phyloP scores from a whole-genome alignment of 1,140 invertebrate genomes.

The Drosophila melanica region DNA sequence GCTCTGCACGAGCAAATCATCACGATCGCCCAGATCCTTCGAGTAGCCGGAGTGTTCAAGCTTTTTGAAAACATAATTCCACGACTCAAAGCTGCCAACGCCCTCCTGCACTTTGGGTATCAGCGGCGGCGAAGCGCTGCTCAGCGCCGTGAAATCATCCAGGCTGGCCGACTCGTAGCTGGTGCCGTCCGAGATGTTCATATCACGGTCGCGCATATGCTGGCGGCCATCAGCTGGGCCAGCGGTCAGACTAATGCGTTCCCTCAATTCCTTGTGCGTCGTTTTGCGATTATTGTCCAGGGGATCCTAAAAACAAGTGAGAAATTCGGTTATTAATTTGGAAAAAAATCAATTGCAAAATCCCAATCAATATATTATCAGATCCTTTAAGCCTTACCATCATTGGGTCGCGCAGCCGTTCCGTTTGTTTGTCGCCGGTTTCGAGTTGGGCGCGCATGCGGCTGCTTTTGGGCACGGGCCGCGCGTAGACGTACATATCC shows the following conservation, averaged over 20 bases:
- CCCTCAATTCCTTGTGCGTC: constrained; percentile 78
- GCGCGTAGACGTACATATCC: constrained; percentile 75
- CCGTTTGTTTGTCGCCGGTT: constrained; percentile 48
- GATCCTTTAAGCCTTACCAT: constrained; percentile 41
- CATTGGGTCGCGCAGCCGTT: constrained; percentile 48
- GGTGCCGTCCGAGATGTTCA: constrained; percentile 57
- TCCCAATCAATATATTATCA: too few species aligned
- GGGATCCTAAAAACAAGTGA: constrained; percentile 49
- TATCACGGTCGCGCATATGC: constrained; percentile 51
- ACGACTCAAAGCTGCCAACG: constrained; percentile 88
- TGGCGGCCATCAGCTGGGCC: constrained; percentile 32
- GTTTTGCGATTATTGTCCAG: constrained; percentile 76
- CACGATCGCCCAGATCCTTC: constrained; percentile 85
- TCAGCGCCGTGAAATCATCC: constrained; percentile 64
- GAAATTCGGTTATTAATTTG: too few species aligned
- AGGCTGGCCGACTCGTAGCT: constrained; percentile 83
- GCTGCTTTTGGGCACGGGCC: constrained; percentile 70
- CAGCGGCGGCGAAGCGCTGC: constrained; percentile 64
- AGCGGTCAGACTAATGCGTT: constrained; percentile 53
- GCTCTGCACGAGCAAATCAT: constrained; percentile 77
- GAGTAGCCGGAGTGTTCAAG: constrained; percentile 89
- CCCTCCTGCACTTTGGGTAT: constrained; percentile 84
- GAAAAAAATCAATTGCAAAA: too few species aligned
- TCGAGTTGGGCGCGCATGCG: constrained; percentile 47
- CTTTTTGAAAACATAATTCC: constrained; percentile 92